Conservation (phyloP, 1,140 invertebrate genomes). For the Heliconius eleuchia region DNA sequence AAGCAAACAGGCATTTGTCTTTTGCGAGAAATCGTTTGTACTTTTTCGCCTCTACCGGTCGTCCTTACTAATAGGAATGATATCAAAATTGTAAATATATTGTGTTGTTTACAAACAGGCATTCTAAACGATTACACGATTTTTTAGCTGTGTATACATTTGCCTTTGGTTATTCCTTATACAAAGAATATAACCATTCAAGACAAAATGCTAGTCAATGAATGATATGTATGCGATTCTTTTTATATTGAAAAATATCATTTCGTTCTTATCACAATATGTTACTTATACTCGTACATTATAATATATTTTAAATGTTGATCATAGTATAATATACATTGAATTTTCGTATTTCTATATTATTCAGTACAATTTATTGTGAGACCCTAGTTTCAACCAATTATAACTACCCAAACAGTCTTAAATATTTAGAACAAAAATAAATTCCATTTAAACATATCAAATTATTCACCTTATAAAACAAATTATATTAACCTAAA, state of each 20-base stretch:
- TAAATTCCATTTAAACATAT: slow-evolving; percentile 28
- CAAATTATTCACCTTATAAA: slow-evolving; percentile 19
- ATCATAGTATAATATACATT: slow-evolving; percentile 21
- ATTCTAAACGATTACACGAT: not conserved
- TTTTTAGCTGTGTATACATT: not conserved
- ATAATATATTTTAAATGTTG: slow-evolving; percentile 17
- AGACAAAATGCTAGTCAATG: slow-evolving; percentile 30
- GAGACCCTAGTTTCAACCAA: slow-evolving; percentile 28
- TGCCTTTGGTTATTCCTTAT: not conserved
- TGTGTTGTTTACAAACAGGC: not conserved
- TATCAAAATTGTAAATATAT: slow-evolving; percentile 2
- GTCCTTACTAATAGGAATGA: slow-evolving; percentile 20
- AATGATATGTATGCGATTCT: slow-evolving; percentile 44
- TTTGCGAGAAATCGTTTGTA: slow-evolving; percentile 43
- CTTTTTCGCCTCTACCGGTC: slow-evolving; percentile 31
- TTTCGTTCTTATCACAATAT: slow-evolving; percentile 29
- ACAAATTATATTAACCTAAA: slow-evolving; percentile 19
- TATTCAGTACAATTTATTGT: not conserved
- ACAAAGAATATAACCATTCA: not conserved
- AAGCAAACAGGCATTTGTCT: slow-evolving; percentile 33
- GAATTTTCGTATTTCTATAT: slow-evolving; percentile 24
- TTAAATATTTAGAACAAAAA: slow-evolving; percentile 27
- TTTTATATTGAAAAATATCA: slow-evolving; percentile 21
- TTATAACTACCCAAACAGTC: slow-evolving; percentile 35
- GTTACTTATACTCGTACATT: slow-evolving; percentile 14